Conservation (phyloP, 1,140 invertebrate species). For the Drosophila athabasca region DNA sequence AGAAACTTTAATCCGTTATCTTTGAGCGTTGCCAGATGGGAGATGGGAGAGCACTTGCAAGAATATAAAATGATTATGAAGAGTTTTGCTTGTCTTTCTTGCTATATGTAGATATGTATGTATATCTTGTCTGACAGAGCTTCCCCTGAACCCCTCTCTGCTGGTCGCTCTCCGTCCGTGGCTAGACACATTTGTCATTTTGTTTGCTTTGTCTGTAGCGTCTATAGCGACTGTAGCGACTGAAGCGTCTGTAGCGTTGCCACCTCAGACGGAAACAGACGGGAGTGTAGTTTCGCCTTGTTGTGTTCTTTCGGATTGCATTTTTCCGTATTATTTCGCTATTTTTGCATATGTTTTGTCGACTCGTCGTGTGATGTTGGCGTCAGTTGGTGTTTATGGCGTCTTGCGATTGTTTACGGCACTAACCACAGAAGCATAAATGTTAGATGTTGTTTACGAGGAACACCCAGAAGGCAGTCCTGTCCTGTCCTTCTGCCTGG, state of each 20-base stretch:
- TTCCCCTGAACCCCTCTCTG: neutral
- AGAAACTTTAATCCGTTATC: conserved; percentile 54
- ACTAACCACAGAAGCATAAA: conserved; percentile 50
- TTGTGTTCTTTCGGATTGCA: conserved; percentile 46
- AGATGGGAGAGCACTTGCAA: neutral
- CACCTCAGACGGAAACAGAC: conserved; percentile 21
- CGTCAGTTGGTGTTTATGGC: conserved; percentile 66
- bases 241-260: conserved; percentile 3
- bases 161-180: conserved; percentile 16
- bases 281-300: conserved; percentile 15
- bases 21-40: conserved; percentile 48
- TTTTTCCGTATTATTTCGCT: conserved; percentile 24
- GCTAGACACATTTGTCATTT: conserved; percentile 78
- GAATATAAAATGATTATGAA: neutral
- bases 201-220: conserved; percentile 18
- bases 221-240: too few relatives aligned
- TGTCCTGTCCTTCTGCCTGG: neutral
- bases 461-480: conserved; percentile 37
- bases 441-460: conserved; percentile 42
- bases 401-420: conserved; percentile 44
- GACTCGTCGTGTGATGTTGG: conserved; percentile 10
- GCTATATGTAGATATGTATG: too few relatives aligned
- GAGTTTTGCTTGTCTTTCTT: neutral
- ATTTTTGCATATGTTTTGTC: conserved; percentile 45
- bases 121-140: conserved; percentile 4